phyloP scores from a whole-genome alignment of 2,113 vertebrate genomes.

The Pandion haliaetus region DNA sequence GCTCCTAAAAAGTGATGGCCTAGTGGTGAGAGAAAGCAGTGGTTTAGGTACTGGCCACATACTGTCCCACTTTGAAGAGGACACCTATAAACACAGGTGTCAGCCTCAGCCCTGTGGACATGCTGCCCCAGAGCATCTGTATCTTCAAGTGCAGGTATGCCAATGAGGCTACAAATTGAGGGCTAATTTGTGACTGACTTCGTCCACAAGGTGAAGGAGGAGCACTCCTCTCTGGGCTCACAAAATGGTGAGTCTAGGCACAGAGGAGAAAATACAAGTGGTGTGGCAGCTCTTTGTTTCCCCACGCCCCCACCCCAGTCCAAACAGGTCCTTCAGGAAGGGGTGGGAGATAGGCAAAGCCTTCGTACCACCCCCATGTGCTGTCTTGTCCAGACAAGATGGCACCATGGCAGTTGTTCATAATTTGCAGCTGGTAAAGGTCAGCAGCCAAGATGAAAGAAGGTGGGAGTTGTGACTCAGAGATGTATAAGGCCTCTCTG shows the following conservation, averaged over 20 bases:
- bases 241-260: neutral
- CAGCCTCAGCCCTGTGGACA: neutral
- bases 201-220: neutral
- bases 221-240: neutral
- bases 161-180: neutral
- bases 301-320: fast-evolving
- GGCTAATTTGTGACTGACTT: neutral
- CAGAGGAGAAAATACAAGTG: neutral
- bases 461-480: conserved; percentile 25
- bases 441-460: conserved; percentile 36
- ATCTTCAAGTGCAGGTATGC: neutral
- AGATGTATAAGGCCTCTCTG: neutral
- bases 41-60: neutral
- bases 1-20: neutral
- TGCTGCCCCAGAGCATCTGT: neutral
- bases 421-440: conserved; percentile 38
- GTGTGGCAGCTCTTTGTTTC: neutral
- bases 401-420: neutral
- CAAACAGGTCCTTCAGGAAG: neutral
- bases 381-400: neutral
- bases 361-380: neutral
- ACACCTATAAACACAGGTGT: neutral
- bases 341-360: neutral
- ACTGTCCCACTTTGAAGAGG: neutral
- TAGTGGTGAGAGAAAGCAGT: neutral